phyloP scores from a whole-genome alignment of 2,797 vertebrate species.

The Chaetodon trifasciatus region DNA sequence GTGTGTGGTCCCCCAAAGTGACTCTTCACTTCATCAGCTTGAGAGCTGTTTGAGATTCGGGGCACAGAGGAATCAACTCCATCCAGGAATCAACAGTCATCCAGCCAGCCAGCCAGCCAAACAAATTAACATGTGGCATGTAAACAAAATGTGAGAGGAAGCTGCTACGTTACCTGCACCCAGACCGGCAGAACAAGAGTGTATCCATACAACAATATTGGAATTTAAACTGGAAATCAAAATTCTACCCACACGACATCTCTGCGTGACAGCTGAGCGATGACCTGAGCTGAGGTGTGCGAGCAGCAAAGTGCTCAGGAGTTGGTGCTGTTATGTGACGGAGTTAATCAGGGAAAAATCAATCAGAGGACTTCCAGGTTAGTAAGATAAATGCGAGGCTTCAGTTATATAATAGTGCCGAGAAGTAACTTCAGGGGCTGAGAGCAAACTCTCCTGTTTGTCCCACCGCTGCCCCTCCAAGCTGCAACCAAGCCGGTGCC shows the following conservation, averaged over 20 bases:
- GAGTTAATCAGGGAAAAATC: constrained; percentile 5
- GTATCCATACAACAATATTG: constrained; percentile 11
- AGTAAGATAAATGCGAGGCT: constrained; percentile 4
- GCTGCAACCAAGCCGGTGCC: neutral
- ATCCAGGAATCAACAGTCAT: too few relatives aligned
- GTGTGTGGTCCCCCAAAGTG: constrained; percentile 3
- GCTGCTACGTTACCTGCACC: constrained; percentile 40
- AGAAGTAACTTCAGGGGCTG: neutral
- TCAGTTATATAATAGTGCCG: neutral
- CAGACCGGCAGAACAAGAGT: constrained; percentile 5
- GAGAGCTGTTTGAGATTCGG: constrained; percentile 58
- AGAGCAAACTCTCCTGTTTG: neutral
- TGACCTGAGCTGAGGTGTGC: neutral
- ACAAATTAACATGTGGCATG: constrained; percentile 57
- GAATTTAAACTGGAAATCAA: constrained; percentile 15
- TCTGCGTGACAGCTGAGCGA: constrained; percentile 22
- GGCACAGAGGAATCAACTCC: constrained; percentile 49
- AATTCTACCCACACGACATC: constrained; percentile 22
- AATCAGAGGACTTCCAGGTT: neutral
- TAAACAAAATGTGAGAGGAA: constrained; percentile 58
- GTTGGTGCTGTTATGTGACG: neutral
- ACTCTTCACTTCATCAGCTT: constrained; percentile 40
- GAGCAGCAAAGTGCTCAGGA: neutral
- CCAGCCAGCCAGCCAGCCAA: constrained; percentile 28
- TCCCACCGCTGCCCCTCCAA: neutral